phyloP scores from a whole-genome alignment of 1,140 invertebrate genomes.

The Cardiocondyla obscurior region DNA sequence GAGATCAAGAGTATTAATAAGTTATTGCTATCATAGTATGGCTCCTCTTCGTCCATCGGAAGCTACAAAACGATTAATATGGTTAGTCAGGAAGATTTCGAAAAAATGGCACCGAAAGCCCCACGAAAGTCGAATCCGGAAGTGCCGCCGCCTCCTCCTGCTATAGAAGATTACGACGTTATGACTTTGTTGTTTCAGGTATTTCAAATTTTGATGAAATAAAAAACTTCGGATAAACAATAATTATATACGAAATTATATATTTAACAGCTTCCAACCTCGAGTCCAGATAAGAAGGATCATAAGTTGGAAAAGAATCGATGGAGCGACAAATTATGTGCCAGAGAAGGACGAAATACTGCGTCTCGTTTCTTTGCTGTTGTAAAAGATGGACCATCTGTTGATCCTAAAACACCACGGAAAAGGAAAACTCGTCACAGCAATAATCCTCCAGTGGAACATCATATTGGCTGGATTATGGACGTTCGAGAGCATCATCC shows the following conservation, averaged over 20 bases:
- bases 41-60: constrained; percentile 81
- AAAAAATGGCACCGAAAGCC: constrained; percentile 89
- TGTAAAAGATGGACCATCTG: constrained; percentile 90
- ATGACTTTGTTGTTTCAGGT: constrained; percentile 74
- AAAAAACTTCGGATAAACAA: background rate
- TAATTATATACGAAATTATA: background rate
- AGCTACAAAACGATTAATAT: constrained; percentile 95
- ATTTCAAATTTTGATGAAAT: constrained; percentile 8
- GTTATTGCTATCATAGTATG: constrained; percentile 69
- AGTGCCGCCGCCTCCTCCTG: constrained; percentile 90
- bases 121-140: constrained; percentile 87
- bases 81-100: constrained; percentile 94
- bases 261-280: constrained; percentile 65
- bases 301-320: constrained; percentile 69
- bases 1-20: constrained; percentile 8
- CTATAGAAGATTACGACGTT: constrained; percentile 79
- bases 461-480: constrained; percentile 99
- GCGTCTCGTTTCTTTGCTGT: constrained; percentile 96
- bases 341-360: constrained; percentile 76
- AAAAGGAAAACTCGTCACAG: constrained; percentile 97
- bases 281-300: constrained; percentile 74
- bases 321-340: constrained; percentile 72
- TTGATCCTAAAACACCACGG: constrained; percentile 88
- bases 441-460: constrained; percentile 95
- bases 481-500: constrained; percentile 93